Evolutionary conservation across 1,140 invertebrate genomes (phyloP).

Genomic region (Drosophila mauritiana): DNA sequence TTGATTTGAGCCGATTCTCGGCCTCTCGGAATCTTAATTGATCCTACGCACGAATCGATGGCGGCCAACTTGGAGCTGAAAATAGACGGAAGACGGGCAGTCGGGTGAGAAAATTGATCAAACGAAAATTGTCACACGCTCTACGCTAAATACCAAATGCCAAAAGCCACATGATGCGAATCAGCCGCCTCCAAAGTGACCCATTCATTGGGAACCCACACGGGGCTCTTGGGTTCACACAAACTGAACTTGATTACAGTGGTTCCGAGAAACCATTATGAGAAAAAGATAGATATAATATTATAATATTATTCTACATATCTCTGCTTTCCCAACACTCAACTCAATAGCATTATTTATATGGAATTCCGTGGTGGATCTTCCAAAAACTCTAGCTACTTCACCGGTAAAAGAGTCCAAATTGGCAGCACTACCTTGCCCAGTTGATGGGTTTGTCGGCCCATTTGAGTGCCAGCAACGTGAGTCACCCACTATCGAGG

Average conservation of each 20-base stretch:
- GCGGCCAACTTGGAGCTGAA: slow-evolving; percentile 68
- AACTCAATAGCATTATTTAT: too few species aligned
- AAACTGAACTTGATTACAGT: neutral
- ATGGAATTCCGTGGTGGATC: too few species aligned
- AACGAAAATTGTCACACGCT: slow-evolving; percentile 74
- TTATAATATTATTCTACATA: neutral
- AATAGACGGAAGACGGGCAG: slow-evolving; percentile 54
- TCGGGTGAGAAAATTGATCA: slow-evolving; percentile 40
- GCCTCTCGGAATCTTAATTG: slow-evolving; percentile 77
- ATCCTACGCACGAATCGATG: slow-evolving; percentile 66
- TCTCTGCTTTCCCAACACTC: too few species aligned
- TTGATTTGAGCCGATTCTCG: slow-evolving; percentile 62
- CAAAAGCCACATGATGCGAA: slow-evolving; percentile 19
- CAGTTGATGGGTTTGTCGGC: slow-evolving; percentile 29
- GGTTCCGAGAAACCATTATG: neutral
- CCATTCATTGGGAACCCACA: slow-evolving; percentile 44
- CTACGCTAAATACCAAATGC: slow-evolving; percentile 4
- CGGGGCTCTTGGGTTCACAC: neutral
- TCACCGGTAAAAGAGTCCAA: slow-evolving; percentile 9
- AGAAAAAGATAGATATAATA: neutral
- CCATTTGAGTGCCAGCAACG: slow-evolving; percentile 74
- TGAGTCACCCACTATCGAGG: slow-evolving; percentile 57
- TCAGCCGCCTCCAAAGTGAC: slow-evolving; percentile 21
- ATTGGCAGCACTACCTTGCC: slow-evolving; percentile 13
- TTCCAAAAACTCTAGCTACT: neutral